A percentile compares a stretch with the other conserved stretches of the same genome.
phyloP scores from a whole-genome alignment of 2,888 invertebrate species.

The Phengaris arion region DNA sequence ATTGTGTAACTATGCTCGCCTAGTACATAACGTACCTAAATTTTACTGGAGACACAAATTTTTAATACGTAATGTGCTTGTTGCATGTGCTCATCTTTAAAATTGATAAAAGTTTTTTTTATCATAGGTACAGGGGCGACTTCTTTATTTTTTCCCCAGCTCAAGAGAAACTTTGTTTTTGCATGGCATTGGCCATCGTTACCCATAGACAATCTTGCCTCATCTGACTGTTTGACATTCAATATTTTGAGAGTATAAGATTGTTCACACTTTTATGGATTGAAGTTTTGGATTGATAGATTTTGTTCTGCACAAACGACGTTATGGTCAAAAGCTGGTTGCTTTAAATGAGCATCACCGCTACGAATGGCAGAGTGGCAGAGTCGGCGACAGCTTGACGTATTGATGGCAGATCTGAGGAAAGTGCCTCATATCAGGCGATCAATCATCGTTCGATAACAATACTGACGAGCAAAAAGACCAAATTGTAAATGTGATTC shows the following conservation, averaged over 20 bases:
- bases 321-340: no score
- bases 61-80: background rate
- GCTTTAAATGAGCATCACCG: background rate
- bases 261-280: no score
- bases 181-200: no score
- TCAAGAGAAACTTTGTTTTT: no score
- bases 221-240: no score
- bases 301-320: no score
- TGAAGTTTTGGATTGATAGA: no score
- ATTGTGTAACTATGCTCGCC: conserved; percentile 18
- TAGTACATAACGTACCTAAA: background rate
- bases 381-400: background rate
- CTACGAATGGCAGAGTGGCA: background rate
- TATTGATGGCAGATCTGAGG: background rate
- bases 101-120: background rate
- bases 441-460: background rate
- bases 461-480: conserved; percentile 12
- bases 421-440: background rate
- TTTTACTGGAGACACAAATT: background rate
- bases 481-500: background rate
- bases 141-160: no score
- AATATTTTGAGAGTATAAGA: no score
- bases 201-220: no score
- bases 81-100: background rate
- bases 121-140: no score